Percentiles rank a stretch among this genome's conserved stretches.
phyloP scores from a whole-genome alignment of 37 sponge, comb jelly and placozoan species.

The Ephydatia muelleri region DNA sequence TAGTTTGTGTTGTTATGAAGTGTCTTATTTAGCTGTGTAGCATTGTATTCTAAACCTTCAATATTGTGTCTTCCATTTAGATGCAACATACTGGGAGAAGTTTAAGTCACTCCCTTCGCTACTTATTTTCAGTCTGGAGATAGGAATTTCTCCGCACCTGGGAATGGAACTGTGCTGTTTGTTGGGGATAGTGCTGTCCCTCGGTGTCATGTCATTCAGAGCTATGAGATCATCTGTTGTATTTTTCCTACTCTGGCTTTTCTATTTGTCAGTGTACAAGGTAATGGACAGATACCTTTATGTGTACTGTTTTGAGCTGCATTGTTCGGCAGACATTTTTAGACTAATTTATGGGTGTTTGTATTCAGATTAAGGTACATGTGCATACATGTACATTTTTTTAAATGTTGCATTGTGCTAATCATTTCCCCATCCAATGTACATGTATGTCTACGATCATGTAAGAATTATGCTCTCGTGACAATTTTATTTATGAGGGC shows the following conservation, averaged over 20 bases:
- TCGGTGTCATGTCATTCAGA: slow-evolving; percentile 40
- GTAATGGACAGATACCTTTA: slow-evolving; percentile 14
- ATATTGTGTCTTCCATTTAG: not conserved
- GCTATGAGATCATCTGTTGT: slow-evolving; percentile 30
- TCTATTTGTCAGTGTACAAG: slow-evolving; percentile 82
- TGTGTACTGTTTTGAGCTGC: not conserved
- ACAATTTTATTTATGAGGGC: too few relatives aligned
- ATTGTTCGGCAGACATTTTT: not conserved
- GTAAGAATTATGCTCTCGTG: too few relatives aligned
- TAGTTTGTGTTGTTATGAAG: not conserved
- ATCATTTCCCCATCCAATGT: too few relatives aligned
- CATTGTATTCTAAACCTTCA: not conserved
- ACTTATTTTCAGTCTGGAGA: slow-evolving; percentile 3
- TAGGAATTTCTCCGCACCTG: slow-evolving; percentile 36
- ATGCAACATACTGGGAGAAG: not conserved
- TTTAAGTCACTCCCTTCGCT: slow-evolving; percentile 47
- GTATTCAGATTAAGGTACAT: not conserved
- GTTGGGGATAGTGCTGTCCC: slow-evolving; percentile 49
- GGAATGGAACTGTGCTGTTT: slow-evolving; percentile 74
- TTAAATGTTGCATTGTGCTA: too few relatives aligned
- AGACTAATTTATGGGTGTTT: too few relatives aligned
- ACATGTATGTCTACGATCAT: too few relatives aligned
- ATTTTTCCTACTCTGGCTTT: slow-evolving; percentile 62
- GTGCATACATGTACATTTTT: too few relatives aligned
- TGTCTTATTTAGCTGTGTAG: too few relatives aligned